Evolutionary conservation across 2,113 vertebrate species (phyloP).

Genomic region (Neotoma lepida): DNA sequence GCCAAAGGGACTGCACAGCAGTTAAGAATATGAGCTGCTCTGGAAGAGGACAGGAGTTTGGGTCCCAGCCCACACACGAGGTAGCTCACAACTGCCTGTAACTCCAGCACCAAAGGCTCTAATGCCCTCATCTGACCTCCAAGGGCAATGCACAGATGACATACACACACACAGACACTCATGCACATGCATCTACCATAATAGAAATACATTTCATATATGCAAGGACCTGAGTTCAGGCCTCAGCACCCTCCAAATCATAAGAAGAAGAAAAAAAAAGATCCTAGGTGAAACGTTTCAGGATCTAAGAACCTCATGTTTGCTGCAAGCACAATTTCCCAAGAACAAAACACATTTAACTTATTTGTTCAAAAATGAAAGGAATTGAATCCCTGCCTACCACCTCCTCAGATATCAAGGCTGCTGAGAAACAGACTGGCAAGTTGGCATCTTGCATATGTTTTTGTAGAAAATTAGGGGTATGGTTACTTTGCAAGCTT

Average conservation of each 20-base stretch:
- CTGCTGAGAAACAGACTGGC: neutral
- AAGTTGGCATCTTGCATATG: neutral
- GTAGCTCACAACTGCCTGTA: neutral
- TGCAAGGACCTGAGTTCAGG: neutral
- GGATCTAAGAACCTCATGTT: too few species aligned
- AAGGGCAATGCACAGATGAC: neutral
- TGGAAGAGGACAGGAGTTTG: neutral
- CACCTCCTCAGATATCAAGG: neutral
- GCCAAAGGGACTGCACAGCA: neutral
- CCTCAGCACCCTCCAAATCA: neutral
- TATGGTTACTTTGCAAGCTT: accelerated
- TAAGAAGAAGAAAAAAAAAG: neutral
- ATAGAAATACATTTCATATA: too few species aligned
- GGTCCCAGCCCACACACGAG: neutral
- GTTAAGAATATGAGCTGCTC: neutral
- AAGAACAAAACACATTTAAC: neutral
- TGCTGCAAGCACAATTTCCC: neutral
- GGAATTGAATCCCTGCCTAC: neutral
- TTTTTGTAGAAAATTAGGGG: neutral
- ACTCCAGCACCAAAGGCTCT: neutral
- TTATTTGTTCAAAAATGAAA: neutral
- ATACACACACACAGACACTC: neutral
- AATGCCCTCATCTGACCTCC: too few species aligned
- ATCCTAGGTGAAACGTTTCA: neutral
- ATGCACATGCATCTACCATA: too few species aligned